Evolutionary conservation across 2,888 invertebrate genomes (phyloP).

Genomic region (Luperina testacea): DNA sequence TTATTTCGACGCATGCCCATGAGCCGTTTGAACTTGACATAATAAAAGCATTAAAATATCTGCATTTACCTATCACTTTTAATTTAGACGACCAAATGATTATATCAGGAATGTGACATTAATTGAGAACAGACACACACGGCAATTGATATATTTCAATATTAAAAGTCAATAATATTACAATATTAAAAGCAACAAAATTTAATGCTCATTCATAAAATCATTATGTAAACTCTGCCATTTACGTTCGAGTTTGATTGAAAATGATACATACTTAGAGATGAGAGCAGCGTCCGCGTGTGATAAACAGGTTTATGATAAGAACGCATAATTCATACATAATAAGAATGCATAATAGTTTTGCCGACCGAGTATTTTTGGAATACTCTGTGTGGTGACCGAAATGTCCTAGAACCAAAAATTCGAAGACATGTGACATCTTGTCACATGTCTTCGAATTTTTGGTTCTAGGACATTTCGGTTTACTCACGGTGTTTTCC

Average conservation of each 20-base stretch:
- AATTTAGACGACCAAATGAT: conserved; percentile 4
- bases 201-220: not conserved
- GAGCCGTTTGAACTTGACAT: not conserved
- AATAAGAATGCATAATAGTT: not conserved
- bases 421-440: no score
- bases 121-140: not conserved
- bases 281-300: not conserved
- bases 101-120: conserved; percentile 15
- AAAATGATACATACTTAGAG: not conserved
- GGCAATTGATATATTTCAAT: not conserved
- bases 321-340: not conserved
- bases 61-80: not conserved
- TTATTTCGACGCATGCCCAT: not conserved
- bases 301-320: not conserved
- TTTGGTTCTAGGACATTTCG: not conserved
- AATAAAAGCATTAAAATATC: not conserved
- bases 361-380: no score
- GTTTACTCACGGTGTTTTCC: not conserved
- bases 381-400: no score
- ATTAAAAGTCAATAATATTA: conserved; percentile 11
- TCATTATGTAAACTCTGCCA: conserved; percentile 7
- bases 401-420: no score
- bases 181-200: not conserved
- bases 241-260: conserved; percentile 16
- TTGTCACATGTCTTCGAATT: not conserved